Evolutionary conservation across 2,797 vertebrate species (phyloP), one percentile per base, ranked within the genome.

Genomic region (Typhlichthys subterraneus): DNA sequence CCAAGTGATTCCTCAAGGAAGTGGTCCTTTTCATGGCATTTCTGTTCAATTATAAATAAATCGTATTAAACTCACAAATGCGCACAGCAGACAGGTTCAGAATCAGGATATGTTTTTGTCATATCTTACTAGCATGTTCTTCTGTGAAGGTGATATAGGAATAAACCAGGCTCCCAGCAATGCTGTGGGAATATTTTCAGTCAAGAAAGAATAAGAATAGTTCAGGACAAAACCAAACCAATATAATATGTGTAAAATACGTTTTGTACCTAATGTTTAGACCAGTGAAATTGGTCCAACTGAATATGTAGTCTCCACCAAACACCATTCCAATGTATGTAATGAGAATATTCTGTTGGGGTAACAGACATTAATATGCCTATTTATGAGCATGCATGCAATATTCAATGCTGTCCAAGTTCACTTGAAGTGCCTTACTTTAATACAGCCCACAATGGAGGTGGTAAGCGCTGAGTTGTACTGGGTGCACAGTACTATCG

Each of bases 311-410:
- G 88, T 99, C 98, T 65, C 96, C 97, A 70, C 98, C 97, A 74
- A 99, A 95, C 84, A 96, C 91, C 96, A 99, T 98, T 63, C 97
- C 98, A 57, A 98, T 92, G 80, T 99, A 99, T 11, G 97, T 99
- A 85, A 99, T 93, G 15, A 98, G 87, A 85, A 99, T 96, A 85
- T 99, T 99, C 97, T 99, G 91, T 58, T 79, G 2, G 60, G 49
- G 57, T 53, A 59, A 45, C 45, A 46, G n/a, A 49, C 13, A 10
- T 57, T 4, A 59, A 42, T 9, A 10, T 57, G 38, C 6, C 4
- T 13, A 11, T 31, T 45, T 23, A 1, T 45, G 2, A 33, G 23
- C 14, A 5, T 2, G 8, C 6, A 45, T 15, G 13, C 0, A 10
- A 19, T 12, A 5, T 46, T 8, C n/a, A 33, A 23, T 8, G 7